Base-by-base conservation (phyloP, 1,140 invertebrate genomes). In the Drosophila pallidifrons region DNA sequence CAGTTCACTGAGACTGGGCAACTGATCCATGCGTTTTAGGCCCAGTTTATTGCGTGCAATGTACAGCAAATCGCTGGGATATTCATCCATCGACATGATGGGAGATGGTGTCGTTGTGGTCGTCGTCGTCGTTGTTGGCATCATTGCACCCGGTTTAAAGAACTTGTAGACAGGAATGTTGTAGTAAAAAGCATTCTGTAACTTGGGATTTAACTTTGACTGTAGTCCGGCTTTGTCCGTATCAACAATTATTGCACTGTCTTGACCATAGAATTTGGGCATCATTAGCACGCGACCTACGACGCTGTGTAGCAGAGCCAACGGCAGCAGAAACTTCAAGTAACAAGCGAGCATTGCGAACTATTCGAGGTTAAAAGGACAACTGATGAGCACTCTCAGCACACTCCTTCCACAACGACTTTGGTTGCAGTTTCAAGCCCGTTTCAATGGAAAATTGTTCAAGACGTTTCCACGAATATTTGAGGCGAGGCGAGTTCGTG, bases 81-180 rank as follows among this genome's bases (percentile, higher is more conserved):
- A 92, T 16, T 88, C 81, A 3, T 69, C 70, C 1, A 30, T 20
- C 0, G 6, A 5, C 8, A 38, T 2, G 28, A 80, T 1, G 15
- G 88, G 68, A 10, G 65, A 49, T 5, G 45, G 11, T 0, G 76
- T 77, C 0, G 76, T 76, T 11, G 46, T 59, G 0, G 64, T 77
- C 0, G 76, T 68, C 3, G 64, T 65, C 6, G 66, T 47, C 2
- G 65, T 61, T 2, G 79, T 25, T 25, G 20, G 20, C 20, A 4
- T 46, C 10, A 64, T 46, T 2, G 46, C 16, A 6, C 16, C 7
- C 3, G 49, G 79, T 25, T 73, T 75, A 10, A 82, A 76, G 6
- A 90, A 52, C 15, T 82, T 80, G 11, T 87, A 91, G 13, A 91
- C 74, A 5, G 87, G 87, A 28, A 91, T 52, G 43, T 91, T 91